A percentile compares a stretch with the other conserved stretches of the same genome.
Conservation (phyloP, 92 coral and sea anemone species). For the Isaurus tuberculatus region DNA sequence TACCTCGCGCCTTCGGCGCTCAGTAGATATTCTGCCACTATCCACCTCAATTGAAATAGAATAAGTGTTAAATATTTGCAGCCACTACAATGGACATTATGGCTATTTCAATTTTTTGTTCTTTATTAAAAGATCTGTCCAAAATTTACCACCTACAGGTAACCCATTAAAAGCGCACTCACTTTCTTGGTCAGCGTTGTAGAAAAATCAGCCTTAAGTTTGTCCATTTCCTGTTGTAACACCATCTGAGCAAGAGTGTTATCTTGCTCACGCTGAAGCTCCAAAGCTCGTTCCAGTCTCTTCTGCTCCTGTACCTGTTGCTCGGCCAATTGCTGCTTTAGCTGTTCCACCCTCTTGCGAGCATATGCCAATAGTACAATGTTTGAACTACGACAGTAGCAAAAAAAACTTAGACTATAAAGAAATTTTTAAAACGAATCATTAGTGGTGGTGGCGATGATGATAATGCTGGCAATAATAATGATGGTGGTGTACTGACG, state of each 20-base stretch:
- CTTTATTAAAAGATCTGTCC: too few relatives aligned
- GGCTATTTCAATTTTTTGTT: too few relatives aligned
- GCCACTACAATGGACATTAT: too few relatives aligned
- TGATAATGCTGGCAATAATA: not conserved
- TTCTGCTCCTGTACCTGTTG: slow-evolving; percentile 83
- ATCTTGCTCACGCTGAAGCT: slow-evolving; percentile 82
- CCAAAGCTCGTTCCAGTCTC: slow-evolving; percentile 81
- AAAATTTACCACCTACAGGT: too few relatives aligned
- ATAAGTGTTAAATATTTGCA: too few relatives aligned
- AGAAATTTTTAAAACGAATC: not conserved
- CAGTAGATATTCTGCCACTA: too few relatives aligned
- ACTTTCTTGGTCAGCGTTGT: slow-evolving; percentile 78
- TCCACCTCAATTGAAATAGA: too few relatives aligned
- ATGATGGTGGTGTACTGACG: not conserved
- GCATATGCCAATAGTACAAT: slow-evolving; percentile 92
- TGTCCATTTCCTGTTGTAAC: slow-evolving; percentile 86
- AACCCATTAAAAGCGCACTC: not conserved
- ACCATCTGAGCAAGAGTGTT: slow-evolving; percentile 84
- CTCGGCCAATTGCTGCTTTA: slow-evolving; percentile 73
- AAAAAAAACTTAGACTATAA: not conserved
- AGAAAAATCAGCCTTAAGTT: slow-evolving; percentile 78
- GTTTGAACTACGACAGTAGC: slow-evolving; percentile 61
- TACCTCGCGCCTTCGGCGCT: too few relatives aligned
- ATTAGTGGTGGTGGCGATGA: not conserved
- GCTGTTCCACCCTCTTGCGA: slow-evolving; percentile 88